Evolutionary conservation across 2,888 invertebrate species (phyloP).

Genomic region (Dicycla oo): DNA sequence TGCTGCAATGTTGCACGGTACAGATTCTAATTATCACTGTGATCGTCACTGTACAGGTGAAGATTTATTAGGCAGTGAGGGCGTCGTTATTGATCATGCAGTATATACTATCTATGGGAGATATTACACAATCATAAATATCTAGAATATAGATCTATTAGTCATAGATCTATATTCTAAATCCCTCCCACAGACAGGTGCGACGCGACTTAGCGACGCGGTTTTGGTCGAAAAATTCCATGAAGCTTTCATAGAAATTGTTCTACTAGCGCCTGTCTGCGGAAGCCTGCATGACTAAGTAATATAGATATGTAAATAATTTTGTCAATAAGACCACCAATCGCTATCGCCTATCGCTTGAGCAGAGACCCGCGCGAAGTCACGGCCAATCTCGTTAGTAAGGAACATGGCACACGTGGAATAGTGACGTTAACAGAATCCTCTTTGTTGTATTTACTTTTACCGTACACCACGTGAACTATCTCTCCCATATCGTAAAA

Average conservation of each 20-base stretch:
- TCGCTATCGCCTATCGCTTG: slow-evolving; percentile 45
- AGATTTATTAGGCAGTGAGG: neutral
- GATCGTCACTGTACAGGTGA: neutral
- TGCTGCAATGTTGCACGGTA: neutral
- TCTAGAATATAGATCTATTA: neutral
- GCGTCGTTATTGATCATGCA: neutral
- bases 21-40: neutral
- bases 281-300: neutral
- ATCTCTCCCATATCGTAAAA: neutral
- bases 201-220: neutral
- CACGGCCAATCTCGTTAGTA: slow-evolving; percentile 83
- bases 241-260: neutral
- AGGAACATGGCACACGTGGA: slow-evolving; percentile 63
- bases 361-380: slow-evolving; percentile 57
- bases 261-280: neutral
- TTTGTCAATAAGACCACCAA: neutral
- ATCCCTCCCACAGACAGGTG: neutral
- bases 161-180: neutral
- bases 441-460: slow-evolving; percentile 65
- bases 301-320: neutral
- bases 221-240: neutral
- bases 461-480: slow-evolving; percentile 15
- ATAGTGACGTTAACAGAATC: slow-evolving; percentile 70
- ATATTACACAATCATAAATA: neutral
- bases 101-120: neutral